These are phyloP conservation scores for Spea hammondii DNA, from an alignment of 2,797 vertebrate species.

Conservation along the genomic window DNA sequence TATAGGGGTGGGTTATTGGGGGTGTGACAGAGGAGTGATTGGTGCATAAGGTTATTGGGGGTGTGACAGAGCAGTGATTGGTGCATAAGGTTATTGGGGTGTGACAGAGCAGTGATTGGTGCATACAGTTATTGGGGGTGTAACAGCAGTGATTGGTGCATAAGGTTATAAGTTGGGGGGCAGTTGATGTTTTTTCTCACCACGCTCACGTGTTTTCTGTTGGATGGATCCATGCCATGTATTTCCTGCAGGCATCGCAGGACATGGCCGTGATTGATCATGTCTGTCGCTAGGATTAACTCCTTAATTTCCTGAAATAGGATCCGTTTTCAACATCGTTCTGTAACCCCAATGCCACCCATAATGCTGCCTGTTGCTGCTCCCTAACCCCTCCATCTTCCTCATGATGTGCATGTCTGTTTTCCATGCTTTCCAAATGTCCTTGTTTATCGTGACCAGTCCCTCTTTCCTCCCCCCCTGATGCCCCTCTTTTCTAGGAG, in stretches of 20 bases:
- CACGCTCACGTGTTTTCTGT: background rate
- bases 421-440: no score
- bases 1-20: background rate
- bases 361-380: no score
- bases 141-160: background rate
- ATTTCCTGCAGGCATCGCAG: background rate
- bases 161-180: background rate
- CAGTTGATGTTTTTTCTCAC: background rate
- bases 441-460: no score
- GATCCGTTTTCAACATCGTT: no score
- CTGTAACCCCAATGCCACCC: no score
- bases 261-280: conserved; percentile 4
- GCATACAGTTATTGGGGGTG: background rate
- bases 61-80: background rate
- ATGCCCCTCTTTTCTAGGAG: no score
- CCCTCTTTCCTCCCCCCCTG: no score
- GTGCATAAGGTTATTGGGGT: background rate
- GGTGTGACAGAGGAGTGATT: background rate
- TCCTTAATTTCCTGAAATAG: background rate
- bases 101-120: background rate
- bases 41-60: background rate
- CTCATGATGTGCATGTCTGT: no score
- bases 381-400: no score
- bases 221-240: background rate
- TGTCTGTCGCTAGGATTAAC: conserved; percentile 23